Conservation (phyloP, 1,140 invertebrate species). For the Drosophila carrolli region DNA sequence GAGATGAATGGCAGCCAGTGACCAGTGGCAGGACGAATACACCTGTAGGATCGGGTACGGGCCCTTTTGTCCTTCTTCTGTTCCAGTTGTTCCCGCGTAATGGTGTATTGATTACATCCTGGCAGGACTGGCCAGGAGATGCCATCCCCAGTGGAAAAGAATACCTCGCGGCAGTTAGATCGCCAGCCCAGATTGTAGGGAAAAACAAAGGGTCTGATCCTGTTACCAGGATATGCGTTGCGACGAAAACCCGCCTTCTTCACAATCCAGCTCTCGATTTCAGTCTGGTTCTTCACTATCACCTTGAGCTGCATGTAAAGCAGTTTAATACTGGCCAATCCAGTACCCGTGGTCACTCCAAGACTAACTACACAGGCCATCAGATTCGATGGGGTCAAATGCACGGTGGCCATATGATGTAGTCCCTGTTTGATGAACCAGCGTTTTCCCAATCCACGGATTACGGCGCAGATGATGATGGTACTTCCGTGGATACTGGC, state of each 20-base stretch:
- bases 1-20: slow-evolving; percentile 90
- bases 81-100: slow-evolving; percentile 94
- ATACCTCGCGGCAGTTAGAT: slow-evolving; percentile 85
- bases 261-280: slow-evolving; percentile 97
- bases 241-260: slow-evolving; percentile 91
- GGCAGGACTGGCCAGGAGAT: slow-evolving; percentile 93
- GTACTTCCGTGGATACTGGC: slow-evolving; percentile 93
- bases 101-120: slow-evolving; percentile 93
- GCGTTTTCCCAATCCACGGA: slow-evolving; percentile 85
- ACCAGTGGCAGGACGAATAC: slow-evolving; percentile 89
- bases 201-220: slow-evolving; percentile 88
- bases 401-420: slow-evolving; percentile 87
- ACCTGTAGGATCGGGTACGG: slow-evolving; percentile 89
- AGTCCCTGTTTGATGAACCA: slow-evolving; percentile 75
- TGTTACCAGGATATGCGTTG: slow-evolving; percentile 76
- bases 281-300: slow-evolving; percentile 94
- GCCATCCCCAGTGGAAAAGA: slow-evolving; percentile 90
- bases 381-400: slow-evolving; percentile 87
- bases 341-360: slow-evolving; percentile 94
- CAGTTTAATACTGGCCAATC: slow-evolving; percentile 94
- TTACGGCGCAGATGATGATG: slow-evolving; percentile 90
- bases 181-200: slow-evolving; percentile 94
- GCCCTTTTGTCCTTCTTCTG: slow-evolving; percentile 95
- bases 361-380: slow-evolving; percentile 90
- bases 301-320: slow-evolving; percentile 93